Base-by-base conservation (phyloP, 2,113 vertebrate species). In the Cephalopterus ornatus region DNA sequence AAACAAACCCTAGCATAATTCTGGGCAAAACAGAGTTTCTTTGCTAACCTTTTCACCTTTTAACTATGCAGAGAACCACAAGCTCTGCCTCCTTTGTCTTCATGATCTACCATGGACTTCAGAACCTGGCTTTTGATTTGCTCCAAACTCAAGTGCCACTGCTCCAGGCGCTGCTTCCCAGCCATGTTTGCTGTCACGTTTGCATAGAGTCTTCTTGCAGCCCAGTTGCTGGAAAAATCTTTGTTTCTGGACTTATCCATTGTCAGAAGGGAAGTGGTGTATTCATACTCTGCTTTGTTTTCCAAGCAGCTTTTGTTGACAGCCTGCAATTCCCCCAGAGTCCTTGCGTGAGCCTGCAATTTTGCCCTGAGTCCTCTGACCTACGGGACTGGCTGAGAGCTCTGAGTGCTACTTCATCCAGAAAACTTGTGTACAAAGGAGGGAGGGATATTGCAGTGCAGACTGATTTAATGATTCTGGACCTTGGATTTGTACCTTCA, bases 381-480 rank as follows among this genome's bases (percentile, higher is more conserved):
- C 79, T 59, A 27, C 12, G 68, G 75, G 28, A 18, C 47, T 79
- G 88, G 66, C 77, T 1, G 2, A 66, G 67, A 82, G 83, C 37
- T 77, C 83, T 7, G 6, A 50, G 59, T 2, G 0, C 67, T 44
- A 1, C 49, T 68, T 65, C 58, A 89, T 74, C 88, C 91, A 90
- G 75, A n/a, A 85, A 26, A 53, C 14, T 81, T 77, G 58, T 1
- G 1, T 30, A 44, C 79, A 85, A 46, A 92, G 35, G 21, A 92
- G 37, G 49, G 70, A 61, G 68, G 74, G 37, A 32, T 22, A 20
- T 12, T 78, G 41, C 35, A 63, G 39, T 50, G 65, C 14, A 16
- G 50, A 30, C 23, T 83, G 67, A 96, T 93, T 90, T 97, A 84
- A 71, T 66, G 49, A 46, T 62, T n/a, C 66, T 80, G 72, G 79